Base-by-base conservation (phyloP, 1,140 invertebrate species). In the Trichomalopsis sarcophagae region DNA sequence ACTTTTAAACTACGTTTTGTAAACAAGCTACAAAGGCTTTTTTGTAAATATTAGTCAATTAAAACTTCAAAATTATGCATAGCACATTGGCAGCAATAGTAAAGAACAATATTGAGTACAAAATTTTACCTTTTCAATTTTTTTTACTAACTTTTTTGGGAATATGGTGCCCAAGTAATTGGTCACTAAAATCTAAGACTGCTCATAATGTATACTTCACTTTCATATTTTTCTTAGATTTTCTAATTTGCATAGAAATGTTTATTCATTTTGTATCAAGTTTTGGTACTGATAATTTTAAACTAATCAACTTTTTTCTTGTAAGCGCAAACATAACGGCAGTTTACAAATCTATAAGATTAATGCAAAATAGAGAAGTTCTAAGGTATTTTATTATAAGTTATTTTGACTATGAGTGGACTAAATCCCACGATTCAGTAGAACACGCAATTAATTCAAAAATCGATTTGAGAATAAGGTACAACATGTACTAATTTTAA, bases 61-160 rank as follows among this genome's bases (percentile, higher is more conserved):
- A 6, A 62, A n/a, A 62, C 21, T 62, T 62, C 1, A 62, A 5
- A 62, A 21, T 62, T 6, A 21, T 62, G 55, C 55, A 50, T 62
- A 62, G 13, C 5, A 17, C 13, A 78, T 27, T 78, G 7, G 50
- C 5, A 6, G 47, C 66, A 36, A 79, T 79, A 13, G 33, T 10
- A 66, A 69, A 71, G 4, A 78, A 71, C 27, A 84, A 84, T 74
- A 27, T 80, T 10, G 83, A 79, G 36, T 84, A 79, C 21, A 17
- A 77, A 84, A 33, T 79, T 74, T 84, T 84, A 27, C 77, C 76
- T 9, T 27, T 55, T 73, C 77, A 79, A 74, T 84, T 84, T 74
- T 73, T 84, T 73, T 36, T 84, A 74, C 27, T 84, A 40, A 84
- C 77, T 17, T 73, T 84, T 79, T 79, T 68, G 77, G 77, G 77